phyloP scores from a whole-genome alignment of 1,140 invertebrate species.

The Popillia japonica region DNA sequence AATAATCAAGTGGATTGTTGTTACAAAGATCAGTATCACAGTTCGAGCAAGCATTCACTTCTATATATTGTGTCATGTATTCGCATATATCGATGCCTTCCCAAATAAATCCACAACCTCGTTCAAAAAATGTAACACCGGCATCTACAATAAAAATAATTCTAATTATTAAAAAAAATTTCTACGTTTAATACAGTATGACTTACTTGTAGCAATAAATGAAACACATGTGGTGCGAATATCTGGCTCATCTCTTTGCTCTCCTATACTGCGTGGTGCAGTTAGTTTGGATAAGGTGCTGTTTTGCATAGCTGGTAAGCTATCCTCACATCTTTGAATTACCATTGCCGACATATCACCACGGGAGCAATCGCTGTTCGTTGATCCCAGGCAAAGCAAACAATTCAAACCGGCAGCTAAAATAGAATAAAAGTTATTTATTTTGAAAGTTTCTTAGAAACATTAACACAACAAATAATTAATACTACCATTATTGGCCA shows the following conservation, averaged over 20 bases:
- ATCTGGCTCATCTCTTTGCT: neutral
- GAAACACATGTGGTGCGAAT: neutral
- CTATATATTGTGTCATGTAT: neutral
- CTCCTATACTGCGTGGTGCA: neutral
- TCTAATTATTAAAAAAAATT: neutral
- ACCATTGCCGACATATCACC: neutral
- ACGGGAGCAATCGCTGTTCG: neutral
- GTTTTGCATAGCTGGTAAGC: neutral
- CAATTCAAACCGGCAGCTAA: neutral
- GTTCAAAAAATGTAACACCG: neutral
- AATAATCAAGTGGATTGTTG: too few relatives aligned
- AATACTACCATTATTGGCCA: neutral
- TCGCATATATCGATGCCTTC: constrained; percentile 6
- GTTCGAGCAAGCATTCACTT: neutral
- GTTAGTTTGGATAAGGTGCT: neutral
- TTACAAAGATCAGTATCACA: neutral
- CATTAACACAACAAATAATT: too few relatives aligned
- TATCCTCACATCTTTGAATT: neutral
- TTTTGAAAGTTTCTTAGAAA: too few relatives aligned
- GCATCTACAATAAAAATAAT: neutral
- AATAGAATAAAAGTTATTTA: neutral
- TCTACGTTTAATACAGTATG: neutral
- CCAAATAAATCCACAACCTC: constrained; percentile 30
- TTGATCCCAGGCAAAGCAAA: neutral
- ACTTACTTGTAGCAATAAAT: neutral